These are phyloP conservation scores for Steinernema carpocapsae DNA, from an alignment of 2,888 invertebrate species.

Conservation along the genomic window DNA sequence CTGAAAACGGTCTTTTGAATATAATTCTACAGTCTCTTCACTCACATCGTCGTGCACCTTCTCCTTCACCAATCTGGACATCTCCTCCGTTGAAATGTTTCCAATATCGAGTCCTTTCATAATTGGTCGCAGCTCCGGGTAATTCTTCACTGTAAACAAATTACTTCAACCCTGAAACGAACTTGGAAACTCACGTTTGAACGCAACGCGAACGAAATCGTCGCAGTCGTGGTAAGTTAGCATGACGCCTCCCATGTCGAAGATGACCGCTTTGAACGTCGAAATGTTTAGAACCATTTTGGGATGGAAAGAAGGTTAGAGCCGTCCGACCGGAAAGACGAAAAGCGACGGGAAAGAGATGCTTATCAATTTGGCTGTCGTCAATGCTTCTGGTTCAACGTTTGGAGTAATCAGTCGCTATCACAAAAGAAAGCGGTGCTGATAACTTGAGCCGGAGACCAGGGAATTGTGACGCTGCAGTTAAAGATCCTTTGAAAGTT, in stretches of 20 bases:
- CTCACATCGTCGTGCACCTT: slow-evolving; percentile 1
- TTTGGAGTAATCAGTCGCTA: no score
- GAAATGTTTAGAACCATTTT: background rate
- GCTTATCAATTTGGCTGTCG: background rate
- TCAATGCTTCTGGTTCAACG: no score
- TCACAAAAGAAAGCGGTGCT: no score
- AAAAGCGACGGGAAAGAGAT: background rate
- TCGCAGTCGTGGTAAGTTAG: slow-evolving; percentile 36
- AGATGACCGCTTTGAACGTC: slow-evolving; percentile 36
- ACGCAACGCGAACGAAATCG: slow-evolving; percentile 3
- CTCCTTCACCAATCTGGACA: background rate
- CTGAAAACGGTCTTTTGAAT: background rate
- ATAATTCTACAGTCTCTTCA: background rate
- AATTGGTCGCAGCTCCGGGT: slow-evolving; percentile 3
- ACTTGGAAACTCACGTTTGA: slow-evolving; percentile 27
- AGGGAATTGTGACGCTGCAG: no score
- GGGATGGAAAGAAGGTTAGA: no score
- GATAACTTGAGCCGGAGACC: no score
- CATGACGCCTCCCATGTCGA: slow-evolving; percentile 39
- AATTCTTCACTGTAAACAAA: background rate
- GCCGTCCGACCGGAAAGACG: no score
- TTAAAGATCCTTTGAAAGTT: no score
- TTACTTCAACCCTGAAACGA: background rate
- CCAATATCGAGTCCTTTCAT: background rate
- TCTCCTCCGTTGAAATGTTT: background rate